phyloP scores from a whole-genome alignment of 2,113 vertebrate species.

The Pterocles burchelli region DNA sequence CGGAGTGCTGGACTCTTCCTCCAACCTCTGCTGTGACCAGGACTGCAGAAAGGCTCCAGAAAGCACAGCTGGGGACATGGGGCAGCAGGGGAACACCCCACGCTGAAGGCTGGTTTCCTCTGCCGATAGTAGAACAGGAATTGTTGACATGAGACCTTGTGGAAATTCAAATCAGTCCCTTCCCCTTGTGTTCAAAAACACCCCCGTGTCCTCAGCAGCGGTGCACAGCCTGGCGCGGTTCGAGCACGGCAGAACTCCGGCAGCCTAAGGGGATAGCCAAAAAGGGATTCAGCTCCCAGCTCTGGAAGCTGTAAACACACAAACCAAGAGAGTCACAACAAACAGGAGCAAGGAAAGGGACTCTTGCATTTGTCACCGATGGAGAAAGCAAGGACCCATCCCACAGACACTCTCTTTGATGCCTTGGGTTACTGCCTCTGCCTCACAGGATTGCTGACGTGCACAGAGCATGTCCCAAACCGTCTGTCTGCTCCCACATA shows the following conservation, averaged over 20 bases:
- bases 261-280: background rate
- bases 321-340: background rate
- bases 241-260: background rate
- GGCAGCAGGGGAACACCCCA: background rate
- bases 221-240: background rate
- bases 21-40: background rate
- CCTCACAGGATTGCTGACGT: background rate
- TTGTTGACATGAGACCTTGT: background rate
- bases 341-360: background rate
- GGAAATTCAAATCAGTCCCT: background rate
- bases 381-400: background rate
- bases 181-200: background rate
- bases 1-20: background rate
- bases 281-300: background rate
- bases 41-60: background rate
- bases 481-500: no score
- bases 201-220: background rate
- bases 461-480: rapidly evolving
- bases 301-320: background rate
- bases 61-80: rapidly evolving
- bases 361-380: background rate
- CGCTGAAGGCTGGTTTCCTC: rapidly evolving
- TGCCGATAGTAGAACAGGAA: background rate
- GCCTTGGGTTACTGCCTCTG: background rate
- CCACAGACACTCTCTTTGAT: background rate